Evolutionary conservation across 1,140 invertebrate species (phyloP).

Genomic region (Eumaeus atala): DNA sequence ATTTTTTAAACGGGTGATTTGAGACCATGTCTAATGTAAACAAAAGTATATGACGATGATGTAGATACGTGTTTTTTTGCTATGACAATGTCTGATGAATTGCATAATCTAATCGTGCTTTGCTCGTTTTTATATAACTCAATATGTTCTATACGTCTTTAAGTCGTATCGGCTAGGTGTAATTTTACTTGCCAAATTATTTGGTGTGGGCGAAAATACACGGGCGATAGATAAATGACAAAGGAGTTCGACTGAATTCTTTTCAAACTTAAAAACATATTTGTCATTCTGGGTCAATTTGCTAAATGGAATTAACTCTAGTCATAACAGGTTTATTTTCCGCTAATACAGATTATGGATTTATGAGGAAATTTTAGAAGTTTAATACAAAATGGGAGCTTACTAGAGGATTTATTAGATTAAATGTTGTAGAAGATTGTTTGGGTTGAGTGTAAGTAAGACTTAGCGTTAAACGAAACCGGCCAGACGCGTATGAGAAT

Average conservation of each 20-base stretch:
- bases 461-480: too few relatives aligned
- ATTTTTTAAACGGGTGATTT: constrained; percentile 23
- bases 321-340: constrained; percentile 8
- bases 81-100: constrained; percentile 34
- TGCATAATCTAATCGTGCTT: constrained; percentile 51
- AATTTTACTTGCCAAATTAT: constrained; percentile 45
- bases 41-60: constrained; percentile 32
- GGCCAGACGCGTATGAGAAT: too few relatives aligned
- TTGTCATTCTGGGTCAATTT: background rate
- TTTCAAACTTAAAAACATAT: background rate
- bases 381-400: constrained; percentile 8
- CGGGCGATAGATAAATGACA: background rate
- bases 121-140: constrained; percentile 31
- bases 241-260: background rate
- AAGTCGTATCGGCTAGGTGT: constrained; percentile 32
- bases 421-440: too few relatives aligned
- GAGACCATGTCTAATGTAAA: constrained; percentile 26
- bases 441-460: too few relatives aligned
- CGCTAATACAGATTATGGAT: background rate
- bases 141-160: constrained; percentile 22
- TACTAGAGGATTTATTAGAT: background rate
- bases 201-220: constrained; percentile 46
- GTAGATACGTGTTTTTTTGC: constrained; percentile 44
- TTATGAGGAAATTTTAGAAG: constrained; percentile 3
- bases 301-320: constrained; percentile 14